These are phyloP conservation scores for Cylas formicarius DNA, from an alignment of 1,140 invertebrate genomes.

Conservation along the genomic window DNA sequence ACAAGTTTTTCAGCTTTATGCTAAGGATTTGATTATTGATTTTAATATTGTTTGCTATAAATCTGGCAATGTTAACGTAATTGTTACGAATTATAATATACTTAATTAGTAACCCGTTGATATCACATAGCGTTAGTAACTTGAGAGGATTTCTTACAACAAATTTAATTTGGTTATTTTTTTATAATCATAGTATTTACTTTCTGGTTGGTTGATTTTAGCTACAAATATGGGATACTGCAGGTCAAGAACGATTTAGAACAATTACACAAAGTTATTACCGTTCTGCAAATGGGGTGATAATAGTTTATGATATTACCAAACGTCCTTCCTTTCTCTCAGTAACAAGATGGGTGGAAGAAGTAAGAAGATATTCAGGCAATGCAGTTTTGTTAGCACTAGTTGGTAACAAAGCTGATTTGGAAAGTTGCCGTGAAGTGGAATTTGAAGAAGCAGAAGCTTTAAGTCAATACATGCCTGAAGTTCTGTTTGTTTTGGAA, in stretches of 20 bases:
- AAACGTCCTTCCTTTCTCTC: conserved; percentile 84
- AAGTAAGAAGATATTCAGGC: conserved; percentile 82
- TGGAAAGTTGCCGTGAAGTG: conserved; percentile 74
- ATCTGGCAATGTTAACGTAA: not conserved
- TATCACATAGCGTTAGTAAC: no score
- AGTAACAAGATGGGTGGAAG: conserved; percentile 88
- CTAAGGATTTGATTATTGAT: not conserved
- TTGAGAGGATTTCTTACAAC: no score
- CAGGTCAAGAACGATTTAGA: conserved; percentile 85
- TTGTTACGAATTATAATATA: no score
- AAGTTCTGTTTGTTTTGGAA: conserved; percentile 78
- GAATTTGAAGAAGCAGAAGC: conserved; percentile 74
- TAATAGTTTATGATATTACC: conserved; percentile 93
- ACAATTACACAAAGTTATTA: conserved; percentile 94
- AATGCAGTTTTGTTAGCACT: conserved; percentile 82
- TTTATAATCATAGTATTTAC: not conserved
- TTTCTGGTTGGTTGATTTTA: no score
- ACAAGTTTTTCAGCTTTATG: no score
- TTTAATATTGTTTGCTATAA: not conserved
- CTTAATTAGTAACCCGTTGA: no score
- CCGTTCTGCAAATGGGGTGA: conserved; percentile 84
- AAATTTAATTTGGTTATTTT: no score
- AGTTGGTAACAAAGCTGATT: conserved; percentile 88
- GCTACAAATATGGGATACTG: conserved; percentile 93
- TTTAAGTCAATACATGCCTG: conserved; percentile 75